A percentile compares a stretch with the other conserved stretches of the same genome.
Evolutionary conservation across 2,113 vertebrate species (phyloP).

Genomic region (Girardinichthys multiradiatus): DNA sequence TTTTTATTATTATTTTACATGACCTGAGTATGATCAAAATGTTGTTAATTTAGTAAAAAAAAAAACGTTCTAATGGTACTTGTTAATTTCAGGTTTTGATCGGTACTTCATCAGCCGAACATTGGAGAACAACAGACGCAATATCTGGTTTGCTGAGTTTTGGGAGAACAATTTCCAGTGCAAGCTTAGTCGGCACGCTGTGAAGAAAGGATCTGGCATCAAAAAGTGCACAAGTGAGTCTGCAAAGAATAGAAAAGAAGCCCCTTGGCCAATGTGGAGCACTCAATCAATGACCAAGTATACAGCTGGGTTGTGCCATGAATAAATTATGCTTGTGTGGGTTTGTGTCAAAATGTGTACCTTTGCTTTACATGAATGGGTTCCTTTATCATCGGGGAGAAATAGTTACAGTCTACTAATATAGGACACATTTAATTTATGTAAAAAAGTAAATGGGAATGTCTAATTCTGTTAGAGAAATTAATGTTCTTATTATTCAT

Average conservation of each 20-base stretch:
- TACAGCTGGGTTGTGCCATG: conserved; percentile 35
- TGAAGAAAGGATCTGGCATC: conserved; percentile 90
- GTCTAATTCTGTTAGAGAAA: conserved; percentile 45
- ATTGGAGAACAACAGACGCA: conserved; percentile 94
- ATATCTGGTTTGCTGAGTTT: conserved; percentile 97
- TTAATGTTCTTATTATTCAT: conserved; percentile 36
- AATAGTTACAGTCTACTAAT: conserved; percentile 37
- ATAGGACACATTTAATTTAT: conserved; percentile 31
- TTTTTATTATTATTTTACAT: neutral
- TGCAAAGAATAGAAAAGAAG: conserved; percentile 12
- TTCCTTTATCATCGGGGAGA: conserved; percentile 22
- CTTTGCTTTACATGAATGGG: conserved; percentile 9
- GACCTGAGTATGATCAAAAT: neutral
- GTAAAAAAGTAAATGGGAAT: conserved; percentile 41
- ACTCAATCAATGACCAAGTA: conserved; percentile 29
- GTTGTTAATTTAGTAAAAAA: neutral
- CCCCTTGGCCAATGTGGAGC: conserved; percentile 11
- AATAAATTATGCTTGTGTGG: conserved; percentile 9
- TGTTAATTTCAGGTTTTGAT: conserved; percentile 86
- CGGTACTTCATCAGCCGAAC: conserved; percentile 95
- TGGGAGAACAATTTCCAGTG: conserved; percentile 99
- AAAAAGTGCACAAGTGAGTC: conserved; percentile 97
- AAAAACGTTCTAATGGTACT: neutral
- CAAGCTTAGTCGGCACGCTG: conserved; percentile 91
- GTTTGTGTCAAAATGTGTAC: neutral